phyloP scores from a whole-genome alignment of 2,888 invertebrate species.

The Hedychridium roseum region DNA sequence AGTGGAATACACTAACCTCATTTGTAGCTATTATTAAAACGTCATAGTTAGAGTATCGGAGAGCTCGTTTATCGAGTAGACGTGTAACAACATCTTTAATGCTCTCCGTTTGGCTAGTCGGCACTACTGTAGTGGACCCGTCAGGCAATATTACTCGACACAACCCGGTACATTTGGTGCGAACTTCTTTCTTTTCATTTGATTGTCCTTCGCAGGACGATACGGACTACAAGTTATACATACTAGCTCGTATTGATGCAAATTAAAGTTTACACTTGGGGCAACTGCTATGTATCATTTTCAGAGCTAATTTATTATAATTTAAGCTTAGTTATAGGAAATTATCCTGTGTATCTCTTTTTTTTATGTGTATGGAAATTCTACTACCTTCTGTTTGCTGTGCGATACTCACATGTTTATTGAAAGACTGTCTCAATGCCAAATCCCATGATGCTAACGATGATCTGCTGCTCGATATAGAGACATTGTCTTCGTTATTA shows the following conservation, averaged over 20 bases:
- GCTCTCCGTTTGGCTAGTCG: conserved; percentile 78
- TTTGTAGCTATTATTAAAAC: conserved; percentile 71
- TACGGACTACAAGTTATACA: conserved; percentile 59
- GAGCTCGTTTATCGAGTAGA: conserved; percentile 83
- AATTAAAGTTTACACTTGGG: conserved; percentile 17
- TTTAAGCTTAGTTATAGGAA: too few relatives aligned
- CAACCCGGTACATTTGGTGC: conserved; percentile 64
- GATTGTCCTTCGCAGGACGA: conserved; percentile 62
- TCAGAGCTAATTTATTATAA: too few relatives aligned
- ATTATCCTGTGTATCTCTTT: too few relatives aligned
- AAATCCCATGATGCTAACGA: conserved; percentile 71
- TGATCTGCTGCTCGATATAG: conserved; percentile 70
- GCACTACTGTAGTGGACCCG: conserved; percentile 91
- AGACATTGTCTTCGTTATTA: conserved; percentile 63
- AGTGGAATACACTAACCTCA: conserved; percentile 56
- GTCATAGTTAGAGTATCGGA: conserved; percentile 83
- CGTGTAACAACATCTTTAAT: conserved; percentile 82
- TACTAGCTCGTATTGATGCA: conserved; percentile 15
- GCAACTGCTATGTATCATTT: too few relatives aligned
- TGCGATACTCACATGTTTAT: conserved; percentile 64
- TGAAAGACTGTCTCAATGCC: conserved; percentile 65
- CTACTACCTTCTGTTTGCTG: too few relatives aligned
- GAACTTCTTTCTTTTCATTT: conserved; percentile 61
- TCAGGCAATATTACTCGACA: conserved; percentile 90
- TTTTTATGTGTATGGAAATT: too few relatives aligned